phyloP scores from a whole-genome alignment of 2,888 invertebrate genomes.

The Doris montereyensis region DNA sequence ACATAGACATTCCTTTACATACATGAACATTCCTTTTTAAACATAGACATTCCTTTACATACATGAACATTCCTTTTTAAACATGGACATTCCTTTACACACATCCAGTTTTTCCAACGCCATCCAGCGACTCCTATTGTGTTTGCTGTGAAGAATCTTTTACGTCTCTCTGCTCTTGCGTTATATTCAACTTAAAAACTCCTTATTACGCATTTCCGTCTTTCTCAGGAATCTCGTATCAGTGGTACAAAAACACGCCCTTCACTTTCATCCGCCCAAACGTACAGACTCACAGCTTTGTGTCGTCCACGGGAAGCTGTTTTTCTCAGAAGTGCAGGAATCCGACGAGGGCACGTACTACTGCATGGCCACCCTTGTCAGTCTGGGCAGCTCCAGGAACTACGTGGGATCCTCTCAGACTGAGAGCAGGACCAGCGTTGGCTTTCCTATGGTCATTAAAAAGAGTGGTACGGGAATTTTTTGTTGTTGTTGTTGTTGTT shows the following conservation, averaged over 20 bases:
- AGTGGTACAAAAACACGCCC: constrained; percentile 87
- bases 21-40: too few relatives aligned
- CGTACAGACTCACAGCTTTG: constrained; percentile 84
- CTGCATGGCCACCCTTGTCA: constrained; percentile 55
- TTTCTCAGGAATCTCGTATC: constrained; percentile 76
- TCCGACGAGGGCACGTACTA: constrained; percentile 75
- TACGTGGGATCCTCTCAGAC: constrained; percentile 54
- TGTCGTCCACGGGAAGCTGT: constrained; percentile 96
- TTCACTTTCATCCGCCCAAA: constrained; percentile 96
- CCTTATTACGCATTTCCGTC: too few relatives aligned
- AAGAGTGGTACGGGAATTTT: constrained; percentile 52
- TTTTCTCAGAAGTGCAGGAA: constrained; percentile 92
- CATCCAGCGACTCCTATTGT: too few relatives aligned
- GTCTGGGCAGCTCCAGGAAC: constrained; percentile 49
- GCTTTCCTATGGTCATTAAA: constrained; percentile 50
- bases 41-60: too few relatives aligned
- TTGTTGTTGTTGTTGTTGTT: background rate
- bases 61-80: too few relatives aligned
- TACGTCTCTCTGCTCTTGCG: too few relatives aligned
- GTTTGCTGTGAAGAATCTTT: too few relatives aligned
- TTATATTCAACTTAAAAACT: too few relatives aligned
- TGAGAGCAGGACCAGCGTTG: constrained; percentile 56
- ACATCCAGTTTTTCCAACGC: too few relatives aligned
- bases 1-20: too few relatives aligned
- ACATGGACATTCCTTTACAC: too few relatives aligned